Evolutionary conservation across 2,888 invertebrate species (phyloP).

Genomic region (Tanytarsus gracilentus): DNA sequence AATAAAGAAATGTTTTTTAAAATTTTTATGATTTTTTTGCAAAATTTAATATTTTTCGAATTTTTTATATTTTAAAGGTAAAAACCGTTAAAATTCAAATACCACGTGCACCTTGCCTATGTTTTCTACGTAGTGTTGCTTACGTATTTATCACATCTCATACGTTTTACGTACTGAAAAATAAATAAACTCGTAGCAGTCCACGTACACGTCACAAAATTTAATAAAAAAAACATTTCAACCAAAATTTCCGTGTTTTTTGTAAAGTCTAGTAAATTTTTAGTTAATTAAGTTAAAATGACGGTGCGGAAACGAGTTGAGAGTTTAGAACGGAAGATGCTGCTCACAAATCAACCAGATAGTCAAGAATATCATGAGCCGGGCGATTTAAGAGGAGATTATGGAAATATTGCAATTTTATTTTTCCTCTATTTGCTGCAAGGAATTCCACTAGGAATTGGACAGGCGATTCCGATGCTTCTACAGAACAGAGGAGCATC

Average conservation of each 20-base stretch:
- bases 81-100: no score
- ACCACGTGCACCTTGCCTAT: no score
- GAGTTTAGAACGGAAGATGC: constrained; percentile 1
- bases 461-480: constrained; percentile 83
- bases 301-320: background rate
- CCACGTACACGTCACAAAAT: background rate
- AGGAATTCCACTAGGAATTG: constrained; percentile 91
- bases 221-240: background rate
- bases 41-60: no score
- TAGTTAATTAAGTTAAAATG: constrained; percentile 9
- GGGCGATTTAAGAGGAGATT: constrained; percentile 55
- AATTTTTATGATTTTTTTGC: no score
- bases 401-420: constrained; percentile 72
- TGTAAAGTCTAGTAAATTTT: background rate
- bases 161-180: no score
- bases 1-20: background rate
- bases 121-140: no score
- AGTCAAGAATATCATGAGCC: background rate
- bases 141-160: no score
- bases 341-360: background rate
- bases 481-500: constrained; percentile 85
- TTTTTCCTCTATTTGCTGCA: constrained; percentile 89
- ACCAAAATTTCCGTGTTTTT: background rate
- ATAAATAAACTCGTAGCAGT: no score
- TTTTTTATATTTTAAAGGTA: no score